Evolutionary conservation across 2,888 invertebrate genomes (phyloP), one percentile per base, ranked within the genome.

Genomic region (Dynastes tityus): DNA sequence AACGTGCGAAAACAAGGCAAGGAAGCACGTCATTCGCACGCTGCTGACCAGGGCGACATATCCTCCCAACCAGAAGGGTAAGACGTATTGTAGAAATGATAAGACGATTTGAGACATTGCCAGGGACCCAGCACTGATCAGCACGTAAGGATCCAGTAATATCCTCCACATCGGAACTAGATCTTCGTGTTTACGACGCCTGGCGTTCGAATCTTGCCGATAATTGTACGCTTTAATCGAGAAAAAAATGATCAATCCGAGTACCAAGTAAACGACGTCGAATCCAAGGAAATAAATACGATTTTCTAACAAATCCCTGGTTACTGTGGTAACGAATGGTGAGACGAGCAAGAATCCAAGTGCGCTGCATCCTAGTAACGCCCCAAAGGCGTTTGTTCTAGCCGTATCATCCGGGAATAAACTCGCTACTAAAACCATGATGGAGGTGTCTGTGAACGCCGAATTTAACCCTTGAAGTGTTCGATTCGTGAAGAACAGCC

Each of bases 401-500:
- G 49, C 22, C 27, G n/a, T 8, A 6, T 49, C 27, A 1, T 22
- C 27, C 3, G 9, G 9, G 9, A 68, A 68, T 22, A 68, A 49
- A 3, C 1, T 11, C 8, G 49, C 27, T 6, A 13, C 27, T 27
- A 68, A 6, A 22, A 27, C 45, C 68, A 68, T 68, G 1, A 68
- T 68, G 13, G 49, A 49, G 1, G n/a, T 68, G 27, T 68, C 68
- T 13, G 68, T 68, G 6, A 68, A 68, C 13, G 51, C 51, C 1
- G 49, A 68, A 8, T 16, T 45, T 16, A 68, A 68, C 22, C 68
- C 68, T 49, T 68, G 68, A 16, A 68, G 51, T 22, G 45, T 29
- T 51, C 68, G 40, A 68, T 68, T 68, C 45, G 68, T 45, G 49
- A 49, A 68, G 51, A 68, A 68, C 27, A 68, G 27, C 68, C 68